A percentile compares a stretch with the other conserved stretches of the same genome.
phyloP scores from a whole-genome alignment of 2,113 vertebrate genomes.

The Rhinolophus ferrumequinum region DNA sequence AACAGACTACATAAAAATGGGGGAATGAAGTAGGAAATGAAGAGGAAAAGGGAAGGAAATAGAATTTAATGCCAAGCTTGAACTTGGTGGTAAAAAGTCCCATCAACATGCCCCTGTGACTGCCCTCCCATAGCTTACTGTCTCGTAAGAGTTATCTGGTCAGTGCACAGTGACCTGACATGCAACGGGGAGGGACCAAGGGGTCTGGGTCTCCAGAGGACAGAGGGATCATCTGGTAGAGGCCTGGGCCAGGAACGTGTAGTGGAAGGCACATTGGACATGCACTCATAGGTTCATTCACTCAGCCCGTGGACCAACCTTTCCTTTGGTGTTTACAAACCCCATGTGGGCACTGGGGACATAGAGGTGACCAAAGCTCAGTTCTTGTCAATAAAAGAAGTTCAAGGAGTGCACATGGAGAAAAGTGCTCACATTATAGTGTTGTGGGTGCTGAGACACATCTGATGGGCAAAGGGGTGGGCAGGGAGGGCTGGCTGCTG shows the following conservation, averaged over 20 bases:
- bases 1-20: background rate
- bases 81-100: background rate
- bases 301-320: background rate
- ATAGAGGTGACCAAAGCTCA: background rate
- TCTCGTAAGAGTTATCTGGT: background rate
- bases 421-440: background rate
- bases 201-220: background rate
- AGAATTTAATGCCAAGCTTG: background rate
- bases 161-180: background rate
- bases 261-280: background rate
- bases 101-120: background rate
- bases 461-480: background rate
- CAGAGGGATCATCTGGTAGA: background rate
- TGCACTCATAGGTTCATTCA: background rate
- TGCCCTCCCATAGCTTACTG: background rate
- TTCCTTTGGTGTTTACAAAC: background rate
- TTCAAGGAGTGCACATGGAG: background rate
- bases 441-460: background rate
- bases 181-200: rapidly evolving
- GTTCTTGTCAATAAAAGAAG: background rate
- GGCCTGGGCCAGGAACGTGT: too few species aligned
- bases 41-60: background rate
- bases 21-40: background rate
- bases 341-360: background rate
- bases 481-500: background rate